A percentile compares a stretch with the other conserved stretches of the same genome.
Conservation (phyloP, 2,888 invertebrate species). For the Andrena bicolor region DNA sequence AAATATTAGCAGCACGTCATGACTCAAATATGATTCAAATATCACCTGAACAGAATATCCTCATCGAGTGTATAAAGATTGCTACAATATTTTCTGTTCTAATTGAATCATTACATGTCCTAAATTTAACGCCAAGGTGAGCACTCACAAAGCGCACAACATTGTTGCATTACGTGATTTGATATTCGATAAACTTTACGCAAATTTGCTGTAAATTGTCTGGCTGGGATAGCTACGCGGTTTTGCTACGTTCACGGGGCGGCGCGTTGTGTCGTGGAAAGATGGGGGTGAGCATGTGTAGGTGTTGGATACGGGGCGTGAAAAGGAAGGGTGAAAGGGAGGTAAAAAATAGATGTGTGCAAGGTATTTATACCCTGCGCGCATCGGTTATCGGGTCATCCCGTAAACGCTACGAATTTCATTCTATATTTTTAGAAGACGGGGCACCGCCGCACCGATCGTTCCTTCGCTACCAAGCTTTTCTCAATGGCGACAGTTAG, state of each 20-base stretch:
- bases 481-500: neutral
- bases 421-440: conserved; percentile 32
- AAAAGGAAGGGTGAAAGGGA: conserved; percentile 30
- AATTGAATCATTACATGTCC: too few relatives aligned
- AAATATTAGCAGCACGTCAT: too few relatives aligned
- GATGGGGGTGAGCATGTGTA: neutral
- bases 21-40: too few relatives aligned
- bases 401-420: conserved; percentile 30
- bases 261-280: neutral
- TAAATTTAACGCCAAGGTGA: too few relatives aligned
- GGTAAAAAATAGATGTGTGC: conserved; percentile 48
- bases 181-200: too few relatives aligned
- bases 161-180: too few relatives aligned
- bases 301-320: conserved; percentile 26
- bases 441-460: neutral
- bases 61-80: too few relatives aligned
- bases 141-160: too few relatives aligned
- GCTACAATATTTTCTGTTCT: too few relatives aligned
- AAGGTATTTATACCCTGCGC: conserved; percentile 52
- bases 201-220: too few relatives aligned
- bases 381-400: conserved; percentile 40
- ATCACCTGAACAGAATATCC: too few relatives aligned
- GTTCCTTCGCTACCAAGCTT: neutral
- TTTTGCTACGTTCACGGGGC: too few relatives aligned
- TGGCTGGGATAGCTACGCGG: neutral